Base-by-base conservation (phyloP, 2,113 vertebrate species). In the Rhea americana region DNA sequence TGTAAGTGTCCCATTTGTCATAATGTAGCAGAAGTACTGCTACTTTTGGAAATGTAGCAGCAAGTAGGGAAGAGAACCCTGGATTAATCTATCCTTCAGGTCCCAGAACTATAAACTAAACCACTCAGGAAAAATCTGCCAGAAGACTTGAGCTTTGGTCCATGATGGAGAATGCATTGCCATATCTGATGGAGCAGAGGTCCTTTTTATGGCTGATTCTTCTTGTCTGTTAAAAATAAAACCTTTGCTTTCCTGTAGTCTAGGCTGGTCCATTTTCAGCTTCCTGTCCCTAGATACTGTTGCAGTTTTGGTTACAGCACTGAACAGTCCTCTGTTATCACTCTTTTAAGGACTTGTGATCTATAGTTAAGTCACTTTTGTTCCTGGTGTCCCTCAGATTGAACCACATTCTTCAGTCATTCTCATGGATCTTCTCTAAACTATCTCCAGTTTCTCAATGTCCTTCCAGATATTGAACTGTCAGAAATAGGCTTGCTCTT, bases 171-270 rank as follows among this genome's bases (percentile, higher is more conserved):
- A 82, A 53, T 7, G 12, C 19, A n/a, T 39, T 26, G 20, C 48
- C 68, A 9, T 2, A 1, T 41, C 68, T 63, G 62, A 30, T 2
- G 1, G 39, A 62, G 48, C 1, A 0, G 13, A 35, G n/a, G 30
- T 61, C 19, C 59, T 67, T 59, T n/a, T 14, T 30, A 58, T 7
- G 19, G n/a, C 41, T 2, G 0, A 17, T 56, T 26, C 32, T 35
- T 39, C 59, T 78, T 67, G 6, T n/a, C 63, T 61, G 6, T 41
- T 72, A 53, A 48, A 87, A 72, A 83, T 25, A 41, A 71, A 41
- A 47, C 19, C 47, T 56, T 62, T 43, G 41, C 62, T 68, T 61
- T 26, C 21, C 41, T 43, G n/a, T 67, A 20, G 62, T 48, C 41
- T n/a, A 21, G 20, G 32, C 17, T 48, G 47, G 62, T 4, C 53